Evolutionary conservation across 2,797 vertebrate genomes (phyloP), one percentile per base, ranked within the genome.

Genomic region (Ctenochaetus hawaiiensis): DNA sequence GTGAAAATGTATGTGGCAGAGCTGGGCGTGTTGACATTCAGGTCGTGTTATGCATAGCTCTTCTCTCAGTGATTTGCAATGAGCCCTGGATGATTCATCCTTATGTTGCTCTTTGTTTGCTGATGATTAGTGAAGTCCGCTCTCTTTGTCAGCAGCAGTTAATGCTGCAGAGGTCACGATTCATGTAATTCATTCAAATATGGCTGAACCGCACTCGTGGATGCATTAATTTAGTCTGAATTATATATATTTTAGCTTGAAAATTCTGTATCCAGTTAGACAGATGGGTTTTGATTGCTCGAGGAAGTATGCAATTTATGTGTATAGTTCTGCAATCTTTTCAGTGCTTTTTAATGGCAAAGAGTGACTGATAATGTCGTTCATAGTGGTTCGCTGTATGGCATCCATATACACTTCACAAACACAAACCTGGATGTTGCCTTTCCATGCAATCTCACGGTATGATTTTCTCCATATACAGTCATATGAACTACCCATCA

Each of bases 51-150:
- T 20, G 30, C 43, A 37, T 41, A 3, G 43, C 34, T 62, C 39
- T 71, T 20, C 47, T 37, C 37, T 67, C 18, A 37, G 23, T 57
- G 43, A 71, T 69, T 65, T 68, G 23, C 54, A 66, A 16, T 6
- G 51, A 69, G 18, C 44, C 37, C 14, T 17, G 45, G 16, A 26
- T 66, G 48, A 72, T 72, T 78, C 53, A 63, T 78, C 67, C 30
- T 65, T 26, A 34, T 57, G 71, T 30, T 58, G 45, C 45, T 58
- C 45, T 62, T 69, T 78, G 64, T 75, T 75, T 69, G 26, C 63
- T 63, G 23, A 47, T 62, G 22, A 65, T 61, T 20, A 52, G 48
- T 66, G 48, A 66, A 65, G 34, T 81, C 54, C 45, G 20, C 47
- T 58, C 41, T 67, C n/a, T 65, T 30, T 48, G 39, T 74, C 54